Evolutionary conservation across 2,113 vertebrate species (phyloP).

Genomic region (Chaetura pelagica): DNA sequence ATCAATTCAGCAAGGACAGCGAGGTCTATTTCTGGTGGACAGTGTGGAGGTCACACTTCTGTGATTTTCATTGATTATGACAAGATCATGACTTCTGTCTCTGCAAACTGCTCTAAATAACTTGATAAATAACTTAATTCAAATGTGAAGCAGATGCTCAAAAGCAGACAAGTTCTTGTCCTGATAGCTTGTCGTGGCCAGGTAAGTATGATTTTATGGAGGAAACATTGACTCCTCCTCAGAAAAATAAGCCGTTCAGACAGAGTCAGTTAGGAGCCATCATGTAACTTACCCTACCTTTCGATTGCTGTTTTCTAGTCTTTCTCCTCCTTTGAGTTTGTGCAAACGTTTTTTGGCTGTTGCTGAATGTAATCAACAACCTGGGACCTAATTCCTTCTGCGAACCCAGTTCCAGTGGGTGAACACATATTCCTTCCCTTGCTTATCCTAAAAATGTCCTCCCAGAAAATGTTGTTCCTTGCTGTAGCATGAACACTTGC

Average conservation of each 20-base stretch:
- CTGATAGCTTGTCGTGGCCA: not conserved
- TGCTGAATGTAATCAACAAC: not conserved
- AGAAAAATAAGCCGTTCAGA: not conserved
- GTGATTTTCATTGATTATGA: conserved; percentile 11
- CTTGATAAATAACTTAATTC: not conserved
- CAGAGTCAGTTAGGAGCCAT: not conserved
- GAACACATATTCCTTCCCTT: not conserved
- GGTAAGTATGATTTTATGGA: not conserved
- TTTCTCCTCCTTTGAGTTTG: not conserved
- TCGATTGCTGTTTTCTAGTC: not conserved
- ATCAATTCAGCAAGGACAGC: not conserved
- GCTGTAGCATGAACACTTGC: not conserved
- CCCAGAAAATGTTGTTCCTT: accelerated
- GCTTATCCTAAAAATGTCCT: not conserved
- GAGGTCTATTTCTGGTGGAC: not conserved
- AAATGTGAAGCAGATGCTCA: not conserved
- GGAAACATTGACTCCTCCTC: not conserved
- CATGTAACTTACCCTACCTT: not conserved
- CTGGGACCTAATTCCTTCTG: not conserved
- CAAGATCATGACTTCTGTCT: conserved; percentile 13
- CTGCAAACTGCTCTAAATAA: not conserved
- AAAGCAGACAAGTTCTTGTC: not conserved
- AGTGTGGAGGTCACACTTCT: not conserved
- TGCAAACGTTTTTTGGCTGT: not conserved
- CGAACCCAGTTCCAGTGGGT: not conserved